These are phyloP conservation scores for Pseudorectes ferrugineus DNA, from an alignment of 2,113 vertebrate species.

Conservation along the genomic window DNA sequence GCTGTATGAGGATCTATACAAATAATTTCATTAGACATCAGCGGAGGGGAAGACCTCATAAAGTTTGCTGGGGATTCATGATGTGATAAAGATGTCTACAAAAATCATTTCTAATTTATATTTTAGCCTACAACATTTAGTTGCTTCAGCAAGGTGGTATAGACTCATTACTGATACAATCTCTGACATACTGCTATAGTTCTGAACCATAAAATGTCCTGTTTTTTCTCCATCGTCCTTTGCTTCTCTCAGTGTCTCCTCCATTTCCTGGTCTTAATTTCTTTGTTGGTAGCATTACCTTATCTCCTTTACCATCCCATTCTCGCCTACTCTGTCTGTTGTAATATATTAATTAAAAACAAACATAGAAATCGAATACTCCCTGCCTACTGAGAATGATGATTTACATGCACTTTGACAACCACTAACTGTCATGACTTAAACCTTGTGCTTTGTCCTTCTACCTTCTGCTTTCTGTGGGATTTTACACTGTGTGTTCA, in stretches of 20 bases:
- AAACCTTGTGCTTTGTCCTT: neutral
- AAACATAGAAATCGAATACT: neutral
- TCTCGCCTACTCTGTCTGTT: neutral
- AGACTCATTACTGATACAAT: neutral
- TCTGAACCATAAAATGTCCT: neutral
- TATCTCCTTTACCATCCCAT: neutral
- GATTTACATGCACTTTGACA: neutral
- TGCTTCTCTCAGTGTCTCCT: neutral
- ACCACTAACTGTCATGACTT: neutral
- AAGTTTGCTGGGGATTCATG: neutral
- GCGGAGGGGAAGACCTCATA: neutral
- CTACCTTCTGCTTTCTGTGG: neutral
- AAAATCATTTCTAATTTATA: neutral
- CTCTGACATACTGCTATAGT: neutral
- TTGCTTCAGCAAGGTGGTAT: neutral
- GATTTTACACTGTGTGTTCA: neutral
- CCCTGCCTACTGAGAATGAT: neutral
- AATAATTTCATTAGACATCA: neutral
- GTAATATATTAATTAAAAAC: neutral
- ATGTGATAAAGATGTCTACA: neutral
- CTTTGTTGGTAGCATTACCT: neutral
- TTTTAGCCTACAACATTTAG: neutral
- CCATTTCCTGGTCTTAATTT: neutral
- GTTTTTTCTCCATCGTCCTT: rapidly evolving
- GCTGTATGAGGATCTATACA: neutral